These are phyloP conservation scores for Esperia sulphurella DNA, from an alignment of 2,888 invertebrate species.

Conservation along the genomic window DNA sequence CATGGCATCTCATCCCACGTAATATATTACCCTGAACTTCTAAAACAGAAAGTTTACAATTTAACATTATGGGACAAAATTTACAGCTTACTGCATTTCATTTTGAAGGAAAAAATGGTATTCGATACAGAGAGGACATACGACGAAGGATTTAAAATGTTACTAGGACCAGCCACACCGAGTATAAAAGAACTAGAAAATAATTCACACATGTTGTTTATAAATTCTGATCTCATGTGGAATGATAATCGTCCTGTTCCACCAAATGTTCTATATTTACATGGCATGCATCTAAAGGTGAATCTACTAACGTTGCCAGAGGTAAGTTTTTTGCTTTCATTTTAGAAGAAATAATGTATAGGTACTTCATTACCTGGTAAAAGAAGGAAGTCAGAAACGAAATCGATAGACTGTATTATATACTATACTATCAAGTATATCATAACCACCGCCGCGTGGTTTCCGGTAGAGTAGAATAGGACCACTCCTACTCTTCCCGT, in stretches of 20 bases:
- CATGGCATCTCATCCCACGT: background rate
- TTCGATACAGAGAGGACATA: background rate
- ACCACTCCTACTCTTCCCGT: no score
- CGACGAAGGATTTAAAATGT: background rate
- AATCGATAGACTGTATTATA: no score
- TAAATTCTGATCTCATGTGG: background rate
- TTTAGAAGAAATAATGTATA: no score
- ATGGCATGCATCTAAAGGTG: background rate
- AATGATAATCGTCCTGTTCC: background rate
- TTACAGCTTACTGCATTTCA: background rate
- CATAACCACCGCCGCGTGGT: no score
- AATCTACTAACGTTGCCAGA: background rate
- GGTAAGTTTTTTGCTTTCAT: background rate
- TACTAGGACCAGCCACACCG: background rate
- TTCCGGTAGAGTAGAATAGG: no score
- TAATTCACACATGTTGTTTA: background rate
- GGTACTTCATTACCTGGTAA: no score
- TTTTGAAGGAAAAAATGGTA: background rate
- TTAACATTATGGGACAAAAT: background rate
- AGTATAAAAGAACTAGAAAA: background rate
- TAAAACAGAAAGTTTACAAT: background rate
- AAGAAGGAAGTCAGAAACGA: no score
- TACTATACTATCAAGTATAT: no score
- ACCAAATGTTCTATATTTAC: background rate
- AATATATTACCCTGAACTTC: background rate